Evolutionary conservation across 2,113 vertebrate genomes (phyloP).

Genomic region (Casuarius casuarius): DNA sequence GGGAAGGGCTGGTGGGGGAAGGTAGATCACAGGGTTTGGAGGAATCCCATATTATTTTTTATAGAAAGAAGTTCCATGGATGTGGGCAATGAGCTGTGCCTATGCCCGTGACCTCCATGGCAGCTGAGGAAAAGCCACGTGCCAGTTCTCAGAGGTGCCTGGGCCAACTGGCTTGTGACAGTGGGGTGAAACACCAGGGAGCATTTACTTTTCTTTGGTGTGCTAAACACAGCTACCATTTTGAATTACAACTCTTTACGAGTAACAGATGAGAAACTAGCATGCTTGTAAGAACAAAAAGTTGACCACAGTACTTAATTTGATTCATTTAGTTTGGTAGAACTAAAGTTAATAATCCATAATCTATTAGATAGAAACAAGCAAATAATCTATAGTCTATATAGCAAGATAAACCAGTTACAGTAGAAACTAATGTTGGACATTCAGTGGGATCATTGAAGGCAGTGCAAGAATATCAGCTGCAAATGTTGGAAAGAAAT

Average conservation of each 20-base stretch:
- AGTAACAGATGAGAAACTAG: neutral
- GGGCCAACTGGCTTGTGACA: neutral
- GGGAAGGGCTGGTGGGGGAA: neutral
- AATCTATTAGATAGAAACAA: neutral
- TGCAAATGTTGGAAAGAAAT: neutral
- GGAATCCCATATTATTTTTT: neutral
- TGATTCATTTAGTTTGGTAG: neutral
- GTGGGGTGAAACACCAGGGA: neutral
- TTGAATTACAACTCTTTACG: neutral
- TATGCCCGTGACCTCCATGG: neutral
- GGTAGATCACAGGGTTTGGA: neutral
- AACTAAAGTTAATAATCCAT: neutral
- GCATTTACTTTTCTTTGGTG: neutral
- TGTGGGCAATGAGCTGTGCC: neutral
- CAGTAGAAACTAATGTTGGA: neutral
- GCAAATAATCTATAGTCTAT: neutral
- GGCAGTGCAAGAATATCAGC: neutral
- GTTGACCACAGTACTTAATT: neutral
- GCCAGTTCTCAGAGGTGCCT: rapidly evolving
- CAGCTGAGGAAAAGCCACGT: neutral
- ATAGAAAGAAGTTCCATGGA: neutral
- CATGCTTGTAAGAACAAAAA: neutral
- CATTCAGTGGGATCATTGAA: neutral
- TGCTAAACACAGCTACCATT: neutral
- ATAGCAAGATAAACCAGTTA: neutral